These are phyloP conservation scores for Ophiodon elongatus DNA, from an alignment of 2,113 vertebrate species.

Conservation along the genomic window DNA sequence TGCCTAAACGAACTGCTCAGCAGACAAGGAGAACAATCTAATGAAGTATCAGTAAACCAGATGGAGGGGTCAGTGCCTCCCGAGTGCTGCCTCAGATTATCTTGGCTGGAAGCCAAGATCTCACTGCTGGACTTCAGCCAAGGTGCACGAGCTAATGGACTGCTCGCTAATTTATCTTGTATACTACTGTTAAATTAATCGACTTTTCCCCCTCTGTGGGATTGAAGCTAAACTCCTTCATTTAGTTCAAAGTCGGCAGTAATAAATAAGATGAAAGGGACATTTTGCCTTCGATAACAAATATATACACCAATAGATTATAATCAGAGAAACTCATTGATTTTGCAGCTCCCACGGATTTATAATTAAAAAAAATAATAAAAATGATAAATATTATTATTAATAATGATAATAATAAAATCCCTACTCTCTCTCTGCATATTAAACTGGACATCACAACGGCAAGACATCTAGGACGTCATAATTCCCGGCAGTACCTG, in stretches of 20 bases:
- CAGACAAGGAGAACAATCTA: neutral
- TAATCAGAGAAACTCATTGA: neutral
- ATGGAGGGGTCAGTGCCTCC: neutral
- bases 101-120: conserved; percentile 19
- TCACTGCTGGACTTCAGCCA: conserved; percentile 11
- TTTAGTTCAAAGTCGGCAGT: neutral
- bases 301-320: neutral
- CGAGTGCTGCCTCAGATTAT: conserved; percentile 4
- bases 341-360: neutral
- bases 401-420: neutral
- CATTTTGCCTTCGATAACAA: neutral
- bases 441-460: neutral
- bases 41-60: conserved; percentile 16
- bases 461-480: fast-evolving
- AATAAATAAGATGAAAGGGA: neutral
- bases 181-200: neutral
- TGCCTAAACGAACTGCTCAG: neutral
- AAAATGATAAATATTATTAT: neutral
- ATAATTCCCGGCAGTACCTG: neutral
- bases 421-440: neutral
- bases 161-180: neutral
- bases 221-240: neutral
- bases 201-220: neutral
- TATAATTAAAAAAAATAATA: neutral
- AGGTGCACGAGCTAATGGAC: neutral